Base-by-base conservation (phyloP, 2,888 invertebrate genomes). In the Marasmarcha lunaedactyla region DNA sequence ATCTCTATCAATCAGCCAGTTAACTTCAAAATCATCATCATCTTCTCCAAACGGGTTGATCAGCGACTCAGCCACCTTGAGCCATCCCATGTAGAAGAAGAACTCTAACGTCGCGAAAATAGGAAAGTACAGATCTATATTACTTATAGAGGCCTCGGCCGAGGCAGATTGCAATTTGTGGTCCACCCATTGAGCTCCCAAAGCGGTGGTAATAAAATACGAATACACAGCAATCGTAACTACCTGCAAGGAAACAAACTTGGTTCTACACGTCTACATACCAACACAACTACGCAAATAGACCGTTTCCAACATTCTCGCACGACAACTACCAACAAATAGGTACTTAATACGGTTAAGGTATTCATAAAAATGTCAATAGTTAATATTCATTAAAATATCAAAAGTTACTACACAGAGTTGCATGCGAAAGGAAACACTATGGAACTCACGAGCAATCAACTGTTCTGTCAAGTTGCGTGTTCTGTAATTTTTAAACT, bases 1-100 rank as follows among this genome's bases (percentile, higher is more conserved):
- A 77, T 94, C 94, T 54, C 96, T 87, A 70, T 97, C 96, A 39
- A 97, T 91, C 76, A 96, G 88, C 95, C 95, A 95, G 64, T 95
- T 96, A 6, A 92, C 91, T 85, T 95, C 94, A 58, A 95, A 95
- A 55, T 95, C 95, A 57, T 95, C 95, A 58, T 95, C 95, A 54
- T 95, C 94, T 61, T 94, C 94, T 1, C 95, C 95, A 55, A 95
- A 95, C 0, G 95, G 95, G 74, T 97, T 97, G 46, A 96, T 94
- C 40, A 95, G 74, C 0, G 93, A 90, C 72, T 95, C 95, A 14
- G 95, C 95, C 55, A 95, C 95, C 81, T 95, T 95, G 27, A 95
- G 74, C 95, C 95, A 95, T 10, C 95, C 95, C 90, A 93, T 91
- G 58, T 92, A 92, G 76, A 92, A 91, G 67, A 91, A 92, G 65